phyloP scores from a whole-genome alignment of 2,888 invertebrate species.

The Gymnocheta viridis region DNA sequence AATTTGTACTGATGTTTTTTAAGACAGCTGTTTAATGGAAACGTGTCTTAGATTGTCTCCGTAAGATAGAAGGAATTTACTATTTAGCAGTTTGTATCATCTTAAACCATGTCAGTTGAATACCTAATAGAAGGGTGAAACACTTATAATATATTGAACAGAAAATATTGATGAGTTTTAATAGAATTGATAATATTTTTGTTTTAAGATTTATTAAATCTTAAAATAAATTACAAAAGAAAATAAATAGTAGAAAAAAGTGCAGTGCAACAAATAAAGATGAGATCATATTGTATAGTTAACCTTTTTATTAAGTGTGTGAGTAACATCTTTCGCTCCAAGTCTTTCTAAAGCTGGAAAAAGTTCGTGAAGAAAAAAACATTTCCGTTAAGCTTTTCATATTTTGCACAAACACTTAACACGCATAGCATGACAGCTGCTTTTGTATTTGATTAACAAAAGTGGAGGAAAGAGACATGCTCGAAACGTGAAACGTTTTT shows the following conservation, averaged over 20 bases:
- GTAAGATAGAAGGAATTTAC: constrained; percentile 31
- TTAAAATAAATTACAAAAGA: not conserved
- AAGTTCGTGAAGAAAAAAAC: too few relatives aligned
- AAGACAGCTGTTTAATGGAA: constrained; percentile 15
- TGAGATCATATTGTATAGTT: too few relatives aligned
- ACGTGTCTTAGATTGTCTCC: constrained; percentile 51
- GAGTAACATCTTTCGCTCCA: too few relatives aligned
- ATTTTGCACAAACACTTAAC: too few relatives aligned
- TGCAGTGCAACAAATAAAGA: too few relatives aligned
- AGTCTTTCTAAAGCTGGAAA: too few relatives aligned
- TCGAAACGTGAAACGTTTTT: too few relatives aligned
- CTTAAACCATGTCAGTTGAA: constrained; percentile 15
- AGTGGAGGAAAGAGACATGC: too few relatives aligned
- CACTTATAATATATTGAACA: not conserved
- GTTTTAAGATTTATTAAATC: not conserved
- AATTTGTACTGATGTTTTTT: constrained; percentile 21
- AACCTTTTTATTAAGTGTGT: too few relatives aligned
- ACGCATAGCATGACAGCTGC: too few relatives aligned
- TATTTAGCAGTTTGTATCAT: constrained; percentile 1
- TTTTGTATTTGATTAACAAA: too few relatives aligned
- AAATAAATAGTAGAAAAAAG: not conserved
- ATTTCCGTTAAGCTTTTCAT: too few relatives aligned
- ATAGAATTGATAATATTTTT: not conserved
- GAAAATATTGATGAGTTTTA: not conserved
- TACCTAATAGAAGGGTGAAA: constrained; percentile 24